These are phyloP conservation scores for Camponotus vicinus DNA, from an alignment of 1,140 invertebrate genomes.

Conservation along the genomic window DNA sequence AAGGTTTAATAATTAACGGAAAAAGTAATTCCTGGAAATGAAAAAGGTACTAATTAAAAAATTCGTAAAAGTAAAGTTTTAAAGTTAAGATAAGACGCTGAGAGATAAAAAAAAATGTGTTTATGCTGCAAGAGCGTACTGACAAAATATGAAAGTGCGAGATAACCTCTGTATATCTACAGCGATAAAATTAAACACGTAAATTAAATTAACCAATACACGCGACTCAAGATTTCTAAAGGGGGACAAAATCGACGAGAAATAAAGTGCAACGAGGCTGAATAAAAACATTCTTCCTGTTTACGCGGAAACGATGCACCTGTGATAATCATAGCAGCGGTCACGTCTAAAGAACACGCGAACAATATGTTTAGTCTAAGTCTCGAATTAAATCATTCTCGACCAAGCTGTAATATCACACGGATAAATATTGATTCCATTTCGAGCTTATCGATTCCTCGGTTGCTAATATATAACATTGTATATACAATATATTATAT, in stretches of 20 bases:
- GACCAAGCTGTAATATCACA: background rate
- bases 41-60: background rate
- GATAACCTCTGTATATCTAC: slow-evolving; percentile 29
- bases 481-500: background rate
- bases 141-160: slow-evolving; percentile 23
- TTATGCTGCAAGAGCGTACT: background rate
- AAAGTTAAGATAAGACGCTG: slow-evolving; percentile 18
- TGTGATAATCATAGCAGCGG: slow-evolving; percentile 16
- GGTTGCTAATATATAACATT: slow-evolving; percentile 5
- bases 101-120: background rate
- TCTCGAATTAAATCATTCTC: slow-evolving; percentile 35
- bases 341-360: background rate
- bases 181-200: background rate
- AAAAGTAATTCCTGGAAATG: background rate
- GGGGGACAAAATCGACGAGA: background rate
- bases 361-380: slow-evolving; percentile 13
- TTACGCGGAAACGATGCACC: slow-evolving; percentile 19
- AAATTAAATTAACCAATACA: slow-evolving; percentile 9
- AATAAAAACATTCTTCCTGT: slow-evolving; percentile 10
- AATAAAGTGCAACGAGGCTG: background rate
- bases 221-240: background rate
- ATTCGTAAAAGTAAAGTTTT: background rate
- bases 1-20: background rate
- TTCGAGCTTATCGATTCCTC: slow-evolving; percentile 50
- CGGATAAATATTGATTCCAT: slow-evolving; percentile 33